phyloP scores from a whole-genome alignment of 2,113 vertebrate species.

The Manacus vitellinus region DNA sequence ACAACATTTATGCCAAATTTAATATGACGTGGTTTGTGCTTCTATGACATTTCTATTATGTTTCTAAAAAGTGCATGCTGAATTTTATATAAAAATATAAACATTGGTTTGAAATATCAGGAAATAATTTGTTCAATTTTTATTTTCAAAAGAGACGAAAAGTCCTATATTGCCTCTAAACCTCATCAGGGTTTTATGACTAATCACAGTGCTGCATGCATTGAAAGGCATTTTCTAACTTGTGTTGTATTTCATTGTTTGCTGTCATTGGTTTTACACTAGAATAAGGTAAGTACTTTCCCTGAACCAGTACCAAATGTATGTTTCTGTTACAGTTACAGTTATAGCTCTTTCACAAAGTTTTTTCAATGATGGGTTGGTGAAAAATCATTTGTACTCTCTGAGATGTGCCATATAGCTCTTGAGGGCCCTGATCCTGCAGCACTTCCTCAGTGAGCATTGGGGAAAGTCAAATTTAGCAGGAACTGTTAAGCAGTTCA shows the following conservation, averaged over 20 bases:
- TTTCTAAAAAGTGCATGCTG: constrained; percentile 79
- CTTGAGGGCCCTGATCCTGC: neutral
- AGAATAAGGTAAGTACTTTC: constrained; percentile 96
- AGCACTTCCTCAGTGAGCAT: neutral
- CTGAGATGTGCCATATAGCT: neutral
- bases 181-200: constrained; percentile 91
- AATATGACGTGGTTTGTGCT: constrained; percentile 61
- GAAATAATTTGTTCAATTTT: constrained; percentile 84
- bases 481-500: neutral
- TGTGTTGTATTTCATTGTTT: constrained; percentile 99
- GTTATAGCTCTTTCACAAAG: neutral
- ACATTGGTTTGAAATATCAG: constrained; percentile 55
- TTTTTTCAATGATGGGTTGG: neutral
- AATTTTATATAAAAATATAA: constrained; percentile 68
- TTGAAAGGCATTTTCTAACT: constrained; percentile 96
- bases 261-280: constrained; percentile 97
- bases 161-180: constrained; percentile 84
- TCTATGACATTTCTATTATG: constrained; percentile 54
- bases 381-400: neutral
- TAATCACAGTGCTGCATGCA: constrained; percentile 92
- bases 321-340: neutral
- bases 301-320: constrained; percentile 16
- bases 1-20: constrained; percentile 79
- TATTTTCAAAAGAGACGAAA: constrained; percentile 87
- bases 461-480: neutral